Percentiles rank a stretch among this genome's conserved stretches.
Evolutionary conservation across 2,113 vertebrate genomes (phyloP).

Genomic region (Ptyas mucosa): DNA sequence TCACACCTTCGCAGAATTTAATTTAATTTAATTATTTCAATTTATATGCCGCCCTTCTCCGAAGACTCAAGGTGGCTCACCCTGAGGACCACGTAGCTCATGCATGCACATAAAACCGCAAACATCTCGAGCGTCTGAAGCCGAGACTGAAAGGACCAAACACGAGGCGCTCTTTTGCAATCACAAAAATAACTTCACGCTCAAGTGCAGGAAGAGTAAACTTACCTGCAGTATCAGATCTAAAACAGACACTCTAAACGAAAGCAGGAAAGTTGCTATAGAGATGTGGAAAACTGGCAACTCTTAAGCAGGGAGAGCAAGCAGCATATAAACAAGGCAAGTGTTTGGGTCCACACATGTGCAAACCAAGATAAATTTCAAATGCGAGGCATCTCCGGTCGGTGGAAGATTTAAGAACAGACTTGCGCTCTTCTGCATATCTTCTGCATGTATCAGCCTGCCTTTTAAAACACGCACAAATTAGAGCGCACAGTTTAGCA

Average conservation of each 20-base stretch:
- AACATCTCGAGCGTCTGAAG: not conserved
- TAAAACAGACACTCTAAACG: not conserved
- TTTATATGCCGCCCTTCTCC: no score
- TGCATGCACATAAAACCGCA: not conserved
- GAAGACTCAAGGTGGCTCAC: no score
- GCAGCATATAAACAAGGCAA: not conserved
- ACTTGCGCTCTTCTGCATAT: not conserved
- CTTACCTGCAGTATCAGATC: not conserved
- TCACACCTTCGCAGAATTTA: no score
- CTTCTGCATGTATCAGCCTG: not conserved
- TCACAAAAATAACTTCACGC: not conserved
- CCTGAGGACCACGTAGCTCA: no score
- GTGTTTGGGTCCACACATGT: not conserved
- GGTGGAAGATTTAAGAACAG: not conserved
- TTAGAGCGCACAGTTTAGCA: not conserved
- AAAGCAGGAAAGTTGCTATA: not conserved
- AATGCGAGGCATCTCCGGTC: not conserved
- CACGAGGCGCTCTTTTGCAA: not conserved
- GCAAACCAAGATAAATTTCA: not conserved
- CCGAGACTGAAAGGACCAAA: not conserved
- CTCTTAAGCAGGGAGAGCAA: not conserved
- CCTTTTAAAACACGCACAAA: not conserved
- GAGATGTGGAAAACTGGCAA: not conserved
- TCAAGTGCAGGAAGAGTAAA: not conserved
- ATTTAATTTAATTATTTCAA: no score